Evolutionary conservation across 1,140 invertebrate genomes (phyloP).

Genomic region (Drosophila suzukii): DNA sequence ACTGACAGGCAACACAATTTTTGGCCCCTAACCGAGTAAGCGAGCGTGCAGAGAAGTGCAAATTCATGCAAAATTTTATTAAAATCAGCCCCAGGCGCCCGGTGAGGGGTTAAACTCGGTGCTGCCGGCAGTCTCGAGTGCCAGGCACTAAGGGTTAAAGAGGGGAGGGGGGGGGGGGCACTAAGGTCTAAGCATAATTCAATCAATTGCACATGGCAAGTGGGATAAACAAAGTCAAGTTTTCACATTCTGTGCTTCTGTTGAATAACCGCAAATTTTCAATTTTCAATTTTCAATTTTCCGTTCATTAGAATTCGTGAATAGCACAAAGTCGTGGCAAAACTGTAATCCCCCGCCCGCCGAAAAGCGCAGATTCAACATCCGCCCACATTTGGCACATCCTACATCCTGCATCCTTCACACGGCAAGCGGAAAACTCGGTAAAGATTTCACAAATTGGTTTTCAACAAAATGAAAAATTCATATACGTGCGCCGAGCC

Average conservation of each 20-base stretch:
- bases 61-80: conserved; percentile 66
- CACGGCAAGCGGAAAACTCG: conserved; percentile 45
- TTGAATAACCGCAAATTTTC: conserved; percentile 60
- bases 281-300: conserved; percentile 69
- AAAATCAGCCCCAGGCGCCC: conserved; percentile 30
- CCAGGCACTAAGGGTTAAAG: conserved; percentile 1
- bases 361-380: conserved; percentile 27
- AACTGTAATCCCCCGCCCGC: not conserved
- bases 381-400: conserved; percentile 37
- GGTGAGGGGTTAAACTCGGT: not conserved
- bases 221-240: conserved; percentile 25
- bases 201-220: conserved; percentile 48
- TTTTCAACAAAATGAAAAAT: conserved; percentile 80
- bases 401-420: conserved; percentile 22
- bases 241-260: conserved; percentile 9
- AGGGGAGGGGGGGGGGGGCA: too few relatives aligned
- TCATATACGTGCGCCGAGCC: conserved; percentile 62
- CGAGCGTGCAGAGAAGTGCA: conserved; percentile 41
- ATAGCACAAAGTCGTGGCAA: conserved; percentile 37
- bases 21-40: not conserved
- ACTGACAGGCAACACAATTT: conserved; percentile 10
- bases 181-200: conserved; percentile 46
- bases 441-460: conserved; percentile 75
- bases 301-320: conserved; percentile 75
- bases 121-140: conserved; percentile 12